Base-by-base conservation (phyloP, 1,140 invertebrate genomes). In the Drosophila willistoni region DNA sequence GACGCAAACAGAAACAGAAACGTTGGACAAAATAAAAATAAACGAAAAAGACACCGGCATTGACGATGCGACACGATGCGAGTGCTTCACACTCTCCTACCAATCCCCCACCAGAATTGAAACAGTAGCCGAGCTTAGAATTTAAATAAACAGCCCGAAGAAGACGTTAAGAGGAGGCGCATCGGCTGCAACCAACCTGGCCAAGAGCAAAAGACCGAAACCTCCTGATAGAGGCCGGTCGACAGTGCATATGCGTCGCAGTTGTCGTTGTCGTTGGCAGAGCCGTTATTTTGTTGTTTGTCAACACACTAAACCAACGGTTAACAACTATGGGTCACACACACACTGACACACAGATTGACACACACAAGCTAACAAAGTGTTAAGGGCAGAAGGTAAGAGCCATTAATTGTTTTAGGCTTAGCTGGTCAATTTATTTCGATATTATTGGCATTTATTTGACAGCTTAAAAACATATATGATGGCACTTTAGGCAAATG, bases 51-150 rank as follows among this genome's bases (percentile, higher is more conserved):
- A 55, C 77, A 56, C 39, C 75, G 57, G 60, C 69, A 57, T 69
- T 70, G 81, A 66, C 73, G 67, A 72, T 66, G 66, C 57, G 78
- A 64, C 68, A 68, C 82, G 73, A 78, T 55, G 71, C 77, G 13
- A 72, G 55, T 55, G 25, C 33, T 22, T 36, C 34, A 1, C 61
- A 13, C 51, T 29, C 34, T 56, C 73, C 55, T 22, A 36, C 10
- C 39, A 7, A 12, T 22, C 9, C 14, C 29, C 9, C 55, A 29
- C 42, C 57, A n/a, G 62, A 54, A 17, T 42, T 51, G 17, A 73
- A 66, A 89, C 84, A 68, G 84, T 89, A 87, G 83, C 78, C 78
- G 81, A 90, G 89, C 81, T 89, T 91, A 91, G 89, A 90, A 90
- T 90, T 90, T 90, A 90, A 90, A 90, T 90, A 87, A 89, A 84